These are phyloP conservation scores for Ispidina picta DNA, from an alignment of 2,797 vertebrate genomes.

Conservation along the genomic window DNA sequence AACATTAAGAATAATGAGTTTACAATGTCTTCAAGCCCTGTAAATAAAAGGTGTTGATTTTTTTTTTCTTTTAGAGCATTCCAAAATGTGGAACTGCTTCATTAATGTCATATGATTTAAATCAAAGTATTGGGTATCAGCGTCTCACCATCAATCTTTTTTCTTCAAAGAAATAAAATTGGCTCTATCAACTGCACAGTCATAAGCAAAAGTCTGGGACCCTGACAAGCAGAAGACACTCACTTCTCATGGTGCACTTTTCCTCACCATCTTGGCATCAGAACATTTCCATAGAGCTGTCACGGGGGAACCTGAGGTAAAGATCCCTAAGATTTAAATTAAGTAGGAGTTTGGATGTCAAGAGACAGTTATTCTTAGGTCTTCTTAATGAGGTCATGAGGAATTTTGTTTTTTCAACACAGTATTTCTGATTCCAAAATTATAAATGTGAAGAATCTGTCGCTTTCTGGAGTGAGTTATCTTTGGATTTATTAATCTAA, in stretches of 20 bases:
- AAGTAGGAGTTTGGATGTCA: neutral
- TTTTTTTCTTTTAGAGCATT: constrained; percentile 43
- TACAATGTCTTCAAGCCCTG: neutral
- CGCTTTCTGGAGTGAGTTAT: neutral
- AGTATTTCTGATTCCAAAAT: neutral
- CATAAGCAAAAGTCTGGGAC: neutral
- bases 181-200: neutral
- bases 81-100: constrained; percentile 41
- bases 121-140: neutral
- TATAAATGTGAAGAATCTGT: neutral
- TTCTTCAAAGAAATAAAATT: constrained; percentile 16
- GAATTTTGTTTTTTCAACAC: constrained; percentile 6
- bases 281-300: neutral
- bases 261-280: neutral
- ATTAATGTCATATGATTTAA: neutral
- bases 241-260: neutral
- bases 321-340: neutral
- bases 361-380: neutral
- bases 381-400: neutral
- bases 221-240: neutral
- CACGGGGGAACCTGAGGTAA: neutral
- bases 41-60: neutral
- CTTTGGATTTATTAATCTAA: neutral
- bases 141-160: neutral
- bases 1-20: constrained; percentile 21